Conservation (phyloP, 64 coral and sea anemone genomes). For the Acropora tenuis region DNA sequence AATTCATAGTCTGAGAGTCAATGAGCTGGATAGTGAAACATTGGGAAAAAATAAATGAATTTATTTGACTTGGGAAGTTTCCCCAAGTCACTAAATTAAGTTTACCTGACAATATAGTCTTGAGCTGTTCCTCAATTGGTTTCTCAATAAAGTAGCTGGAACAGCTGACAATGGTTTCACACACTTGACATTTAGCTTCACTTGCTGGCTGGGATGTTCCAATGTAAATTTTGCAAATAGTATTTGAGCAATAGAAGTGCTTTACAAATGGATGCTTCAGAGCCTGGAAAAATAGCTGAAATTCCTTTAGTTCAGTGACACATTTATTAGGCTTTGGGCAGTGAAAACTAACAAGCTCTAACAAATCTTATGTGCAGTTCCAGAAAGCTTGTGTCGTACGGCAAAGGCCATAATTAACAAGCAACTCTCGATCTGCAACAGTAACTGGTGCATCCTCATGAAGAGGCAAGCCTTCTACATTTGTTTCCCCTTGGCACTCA, state of each 20-base stretch:
- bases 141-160: slow-evolving; percentile 29
- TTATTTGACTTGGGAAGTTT: too few relatives aligned
- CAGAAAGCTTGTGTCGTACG: slow-evolving; percentile 2
- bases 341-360: neutral
- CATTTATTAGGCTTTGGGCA: slow-evolving; percentile 30
- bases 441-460: slow-evolving; percentile 1
- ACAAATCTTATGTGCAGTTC: too few relatives aligned
- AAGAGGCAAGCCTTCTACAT: neutral
- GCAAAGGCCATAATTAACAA: slow-evolving; percentile 4
- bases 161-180: neutral
- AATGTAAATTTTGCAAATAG: slow-evolving; percentile 27
- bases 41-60: too few relatives aligned
- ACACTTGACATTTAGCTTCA: slow-evolving; percentile 27
- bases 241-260: slow-evolving; percentile 45
- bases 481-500: neutral
- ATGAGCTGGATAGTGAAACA: too few relatives aligned
- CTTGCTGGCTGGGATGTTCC: neutral
- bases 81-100: neutral
- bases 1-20: too few relatives aligned
- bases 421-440: too few relatives aligned
- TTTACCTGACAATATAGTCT: slow-evolving; percentile 52
- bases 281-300: slow-evolving; percentile 49
- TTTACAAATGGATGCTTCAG: slow-evolving; percentile 33
- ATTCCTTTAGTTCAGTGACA: slow-evolving; percentile 42
- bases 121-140: slow-evolving; percentile 44